Conservation (phyloP, 1,140 invertebrate species). For the Aphaenogaster rudis region DNA sequence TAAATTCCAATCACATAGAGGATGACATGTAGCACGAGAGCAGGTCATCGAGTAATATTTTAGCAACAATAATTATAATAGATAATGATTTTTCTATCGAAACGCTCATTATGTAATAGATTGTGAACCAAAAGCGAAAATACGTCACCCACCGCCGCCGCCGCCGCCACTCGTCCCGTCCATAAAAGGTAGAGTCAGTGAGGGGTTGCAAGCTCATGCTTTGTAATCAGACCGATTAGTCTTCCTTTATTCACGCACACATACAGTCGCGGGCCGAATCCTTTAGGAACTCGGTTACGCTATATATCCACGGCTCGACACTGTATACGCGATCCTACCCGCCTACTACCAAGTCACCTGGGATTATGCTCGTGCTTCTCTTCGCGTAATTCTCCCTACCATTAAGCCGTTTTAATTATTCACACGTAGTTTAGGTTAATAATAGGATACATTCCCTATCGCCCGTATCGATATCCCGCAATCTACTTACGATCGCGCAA, state of each 20-base stretch:
- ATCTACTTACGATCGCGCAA: slow-evolving; percentile 36
- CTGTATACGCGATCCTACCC: slow-evolving; percentile 46
- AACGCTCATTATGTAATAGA: slow-evolving; percentile 58
- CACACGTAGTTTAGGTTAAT: slow-evolving; percentile 82
- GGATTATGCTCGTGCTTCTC: slow-evolving; percentile 79
- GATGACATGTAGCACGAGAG: not conserved
- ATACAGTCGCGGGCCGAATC: slow-evolving; percentile 65
- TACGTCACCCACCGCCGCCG: not conserved
- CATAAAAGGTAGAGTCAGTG: slow-evolving; percentile 53
- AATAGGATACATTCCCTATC: slow-evolving; percentile 79
- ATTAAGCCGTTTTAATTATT: slow-evolving; percentile 83
- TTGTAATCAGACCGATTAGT: slow-evolving; percentile 75
- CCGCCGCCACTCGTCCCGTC: not conserved
- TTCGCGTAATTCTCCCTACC: slow-evolving; percentile 81
- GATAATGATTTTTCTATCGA: not conserved
- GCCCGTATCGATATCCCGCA: slow-evolving; percentile 64
- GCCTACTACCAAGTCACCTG: slow-evolving; percentile 79
- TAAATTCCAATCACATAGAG: not conserved
- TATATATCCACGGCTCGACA: slow-evolving; percentile 63
- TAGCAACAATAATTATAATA: not conserved
- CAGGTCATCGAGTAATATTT: not conserved
- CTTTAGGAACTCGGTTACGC: slow-evolving; percentile 71
- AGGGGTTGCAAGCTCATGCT: slow-evolving; percentile 73
- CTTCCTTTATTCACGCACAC: slow-evolving; percentile 73
- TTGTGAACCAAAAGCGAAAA: slow-evolving; percentile 17